Evolutionary conservation across 2,888 invertebrate species (phyloP).

Genomic region (Tiliacea citrago): DNA sequence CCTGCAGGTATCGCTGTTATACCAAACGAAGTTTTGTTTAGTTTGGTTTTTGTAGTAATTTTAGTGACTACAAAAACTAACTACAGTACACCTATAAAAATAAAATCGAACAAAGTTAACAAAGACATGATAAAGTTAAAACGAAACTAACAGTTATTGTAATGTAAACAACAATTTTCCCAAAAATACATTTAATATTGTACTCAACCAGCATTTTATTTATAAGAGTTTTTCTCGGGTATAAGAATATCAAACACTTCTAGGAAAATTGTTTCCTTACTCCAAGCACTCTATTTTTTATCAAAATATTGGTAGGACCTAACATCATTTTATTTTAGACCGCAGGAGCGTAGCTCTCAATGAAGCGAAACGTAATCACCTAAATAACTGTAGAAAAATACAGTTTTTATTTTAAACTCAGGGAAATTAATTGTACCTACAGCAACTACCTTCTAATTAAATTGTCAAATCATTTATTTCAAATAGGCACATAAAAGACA

Average conservation of each 20-base stretch:
- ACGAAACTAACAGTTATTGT: background rate
- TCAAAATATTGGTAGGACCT: background rate
- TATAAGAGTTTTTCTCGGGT: conserved; percentile 3
- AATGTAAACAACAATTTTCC: background rate
- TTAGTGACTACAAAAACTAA: background rate
- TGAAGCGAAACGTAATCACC: too few relatives aligned
- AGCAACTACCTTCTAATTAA: too few relatives aligned
- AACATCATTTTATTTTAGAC: too few relatives aligned
- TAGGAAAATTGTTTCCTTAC: conserved; percentile 1
- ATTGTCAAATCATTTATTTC: too few relatives aligned
- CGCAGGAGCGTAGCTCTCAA: too few relatives aligned
- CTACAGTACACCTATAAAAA: background rate
- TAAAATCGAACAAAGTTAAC: background rate
- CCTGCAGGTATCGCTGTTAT: background rate
- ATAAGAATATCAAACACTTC: conserved; percentile 14
- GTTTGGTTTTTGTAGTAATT: background rate
- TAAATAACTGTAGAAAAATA: too few relatives aligned
- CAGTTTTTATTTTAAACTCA: too few relatives aligned
- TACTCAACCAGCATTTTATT: conserved; percentile 16
- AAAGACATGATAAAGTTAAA: background rate
- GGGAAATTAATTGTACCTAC: too few relatives aligned
- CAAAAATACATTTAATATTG: background rate
- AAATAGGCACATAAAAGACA: too few relatives aligned
- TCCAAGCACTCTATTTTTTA: conserved; percentile 10
- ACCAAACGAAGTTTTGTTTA: too few relatives aligned